Conservation (phyloP, 2,888 invertebrate genomes). For the Calameuta pallipes region DNA sequence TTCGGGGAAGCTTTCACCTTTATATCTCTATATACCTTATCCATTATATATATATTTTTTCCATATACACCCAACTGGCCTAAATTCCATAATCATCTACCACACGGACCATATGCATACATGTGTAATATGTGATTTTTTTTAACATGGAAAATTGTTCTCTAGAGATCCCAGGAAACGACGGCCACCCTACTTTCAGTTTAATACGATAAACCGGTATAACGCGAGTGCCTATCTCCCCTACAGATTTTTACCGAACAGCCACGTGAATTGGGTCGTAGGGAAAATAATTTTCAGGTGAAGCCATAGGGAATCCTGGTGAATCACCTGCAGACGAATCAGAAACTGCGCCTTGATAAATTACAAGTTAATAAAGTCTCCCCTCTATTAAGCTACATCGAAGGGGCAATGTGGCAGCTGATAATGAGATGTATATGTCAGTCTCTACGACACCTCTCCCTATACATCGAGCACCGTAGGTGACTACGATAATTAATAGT, state of each 20-base stretch:
- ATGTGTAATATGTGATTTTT: not conserved
- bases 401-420: slow-evolving; percentile 18
- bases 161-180: not conserved
- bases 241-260: not conserved
- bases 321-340: slow-evolving; percentile 7
- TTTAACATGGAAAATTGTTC: not conserved
- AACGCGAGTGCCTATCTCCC: not conserved
- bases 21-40: no score
- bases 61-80: not conserved
- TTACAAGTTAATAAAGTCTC: slow-evolving; percentile 23
- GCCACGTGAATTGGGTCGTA: not conserved
- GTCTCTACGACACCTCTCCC: slow-evolving; percentile 4
- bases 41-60: no score
- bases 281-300: not conserved
- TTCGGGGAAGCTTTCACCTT: no score
- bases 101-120: not conserved
- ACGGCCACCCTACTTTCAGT: not conserved
- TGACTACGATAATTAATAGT: slow-evolving; percentile 22
- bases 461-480: slow-evolving; percentile 14
- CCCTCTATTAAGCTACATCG: slow-evolving; percentile 20
- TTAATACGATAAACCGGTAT: not conserved
- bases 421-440: slow-evolving; percentile 34
- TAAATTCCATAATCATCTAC: not conserved
- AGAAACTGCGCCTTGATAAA: slow-evolving; percentile 12
- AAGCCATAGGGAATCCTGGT: not conserved